phyloP scores from a whole-genome alignment of 2,113 vertebrate genomes.

The Lamprologus sp. region DNA sequence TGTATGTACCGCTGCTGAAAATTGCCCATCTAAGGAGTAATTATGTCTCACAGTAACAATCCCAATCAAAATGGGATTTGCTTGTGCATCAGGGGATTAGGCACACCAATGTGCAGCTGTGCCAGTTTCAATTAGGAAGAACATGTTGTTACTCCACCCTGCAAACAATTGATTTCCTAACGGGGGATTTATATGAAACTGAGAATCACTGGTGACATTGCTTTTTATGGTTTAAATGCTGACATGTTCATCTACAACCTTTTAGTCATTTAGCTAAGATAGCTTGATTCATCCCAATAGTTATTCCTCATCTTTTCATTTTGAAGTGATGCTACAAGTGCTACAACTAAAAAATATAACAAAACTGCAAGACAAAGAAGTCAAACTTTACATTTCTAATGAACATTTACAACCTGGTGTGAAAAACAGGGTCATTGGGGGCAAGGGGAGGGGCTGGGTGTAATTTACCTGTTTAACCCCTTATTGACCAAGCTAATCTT shows the following conservation, averaged over 20 bases:
- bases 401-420: background rate
- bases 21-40: conserved; percentile 25
- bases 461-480: background rate
- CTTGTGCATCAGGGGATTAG: conserved; percentile 15
- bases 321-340: background rate
- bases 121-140: conserved; percentile 35
- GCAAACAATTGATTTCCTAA: background rate
- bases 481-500: background rate
- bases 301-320: background rate
- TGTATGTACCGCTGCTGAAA: background rate
- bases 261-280: background rate
- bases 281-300: background rate
- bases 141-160: conserved; percentile 2
- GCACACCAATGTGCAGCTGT: background rate
- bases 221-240: background rate
- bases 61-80: conserved; percentile 27
- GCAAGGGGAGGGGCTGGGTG: background rate
- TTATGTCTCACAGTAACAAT: conserved; percentile 28
- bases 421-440: background rate
- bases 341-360: background rate
- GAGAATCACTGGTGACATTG: background rate
- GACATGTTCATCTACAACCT: background rate
- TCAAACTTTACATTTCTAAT: background rate
- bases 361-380: background rate
- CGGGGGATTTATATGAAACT: background rate